A percentile compares a stretch with the other conserved stretches of the same genome.
These are phyloP conservation scores for Ectobius pallidus DNA, from an alignment of 2,888 invertebrate genomes.

Conservation along the genomic window DNA sequence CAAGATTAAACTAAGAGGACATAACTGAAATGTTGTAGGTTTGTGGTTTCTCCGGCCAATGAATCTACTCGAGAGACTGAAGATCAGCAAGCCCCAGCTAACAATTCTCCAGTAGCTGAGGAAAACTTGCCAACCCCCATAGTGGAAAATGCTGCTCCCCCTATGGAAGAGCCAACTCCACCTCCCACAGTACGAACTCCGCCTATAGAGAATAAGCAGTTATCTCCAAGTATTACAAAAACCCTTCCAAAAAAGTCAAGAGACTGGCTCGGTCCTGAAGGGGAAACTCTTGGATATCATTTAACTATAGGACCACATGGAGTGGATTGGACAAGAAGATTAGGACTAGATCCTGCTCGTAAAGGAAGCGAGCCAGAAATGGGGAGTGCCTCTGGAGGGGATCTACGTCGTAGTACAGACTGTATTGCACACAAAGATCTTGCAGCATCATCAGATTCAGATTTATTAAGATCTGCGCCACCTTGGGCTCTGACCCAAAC, in stretches of 20 bases:
- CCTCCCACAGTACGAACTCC: slow-evolving; percentile 26
- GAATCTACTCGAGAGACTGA: slow-evolving; percentile 45
- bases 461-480: slow-evolving; percentile 63
- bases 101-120: slow-evolving; percentile 26
- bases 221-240: slow-evolving; percentile 22
- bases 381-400: slow-evolving; percentile 55
- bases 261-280: slow-evolving; percentile 46
- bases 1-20: too few species aligned
- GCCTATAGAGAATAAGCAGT: slow-evolving; percentile 24
- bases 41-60: slow-evolving; percentile 56
- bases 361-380: slow-evolving; percentile 57
- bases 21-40: slow-evolving; percentile 50
- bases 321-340: slow-evolving; percentile 69
- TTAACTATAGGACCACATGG: slow-evolving; percentile 67
- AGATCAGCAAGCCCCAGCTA: slow-evolving; percentile 3
- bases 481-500: slow-evolving; percentile 58
- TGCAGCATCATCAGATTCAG: slow-evolving; percentile 64
- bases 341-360: slow-evolving; percentile 58
- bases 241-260: slow-evolving; percentile 32
- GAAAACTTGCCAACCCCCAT: slow-evolving; percentile 49
- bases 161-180: slow-evolving; percentile 42
- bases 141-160: slow-evolving; percentile 54
- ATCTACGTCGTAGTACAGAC: slow-evolving; percentile 77
- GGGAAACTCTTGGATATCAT: slow-evolving; percentile 56
- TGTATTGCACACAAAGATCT: slow-evolving; percentile 72